Percentiles rank a stretch among this genome's conserved stretches.
phyloP scores from a whole-genome alignment of 1,140 invertebrate genomes.

The Drosophila fuyamai region DNA sequence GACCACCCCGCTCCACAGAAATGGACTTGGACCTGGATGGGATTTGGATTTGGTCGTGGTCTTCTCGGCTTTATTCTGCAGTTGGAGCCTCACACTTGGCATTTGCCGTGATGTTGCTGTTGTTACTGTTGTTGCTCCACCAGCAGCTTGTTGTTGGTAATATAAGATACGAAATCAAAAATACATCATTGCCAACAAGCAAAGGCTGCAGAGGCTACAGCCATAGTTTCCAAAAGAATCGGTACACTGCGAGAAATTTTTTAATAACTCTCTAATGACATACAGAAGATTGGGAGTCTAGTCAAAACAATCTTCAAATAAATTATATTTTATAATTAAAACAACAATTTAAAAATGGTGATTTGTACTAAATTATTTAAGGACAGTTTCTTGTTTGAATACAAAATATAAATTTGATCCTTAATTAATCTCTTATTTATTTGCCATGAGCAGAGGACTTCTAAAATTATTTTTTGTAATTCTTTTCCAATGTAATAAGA shows the following conservation, averaged over 20 bases:
- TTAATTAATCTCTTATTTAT: too few relatives aligned
- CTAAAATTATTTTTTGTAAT: too few relatives aligned
- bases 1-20: too few relatives aligned
- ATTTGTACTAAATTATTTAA: too few relatives aligned
- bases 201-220: conserved; percentile 42
- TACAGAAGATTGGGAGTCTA: too few relatives aligned
- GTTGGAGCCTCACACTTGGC: conserved; percentile 60
- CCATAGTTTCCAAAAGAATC: conserved; percentile 28
- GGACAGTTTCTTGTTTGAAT: too few relatives aligned
- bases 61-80: conserved; percentile 32
- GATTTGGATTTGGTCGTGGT: conserved; percentile 24
- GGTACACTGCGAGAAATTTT: conserved; percentile 4
- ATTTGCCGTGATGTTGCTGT: conserved; percentile 48
- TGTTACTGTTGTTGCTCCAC: conserved; percentile 32
- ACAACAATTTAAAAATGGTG: too few relatives aligned
- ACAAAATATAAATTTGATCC: too few relatives aligned
- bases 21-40: conserved; percentile 10
- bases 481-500: too few relatives aligned
- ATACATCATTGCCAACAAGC: conserved; percentile 83
- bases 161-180: conserved; percentile 84
- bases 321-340: too few relatives aligned
- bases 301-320: too few relatives aligned
- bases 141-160: conserved; percentile 74
- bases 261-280: background rate
- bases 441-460: too few relatives aligned